Conservation (phyloP, 2,888 invertebrate species). For the Pristionchus entomophagus region DNA sequence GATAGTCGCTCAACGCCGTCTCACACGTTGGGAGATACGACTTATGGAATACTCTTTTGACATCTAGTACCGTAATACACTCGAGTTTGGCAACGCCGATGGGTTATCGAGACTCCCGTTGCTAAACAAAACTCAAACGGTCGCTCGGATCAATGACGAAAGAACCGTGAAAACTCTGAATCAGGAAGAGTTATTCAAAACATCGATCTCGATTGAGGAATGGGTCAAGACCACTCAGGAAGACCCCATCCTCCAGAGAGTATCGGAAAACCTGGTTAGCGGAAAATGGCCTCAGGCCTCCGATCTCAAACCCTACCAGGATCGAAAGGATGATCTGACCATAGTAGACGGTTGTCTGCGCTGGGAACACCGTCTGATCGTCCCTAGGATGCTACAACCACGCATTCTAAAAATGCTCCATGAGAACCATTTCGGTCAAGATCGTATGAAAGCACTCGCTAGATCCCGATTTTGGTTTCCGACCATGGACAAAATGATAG, state of each 20-base stretch:
- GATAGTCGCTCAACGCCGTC: conserved; percentile 57
- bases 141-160: background rate
- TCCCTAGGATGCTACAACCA: background rate
- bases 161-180: background rate
- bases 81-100: conserved; percentile 76
- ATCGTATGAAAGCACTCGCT: conserved; percentile 27
- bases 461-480: conserved; percentile 45
- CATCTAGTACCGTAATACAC: conserved; percentile 76
- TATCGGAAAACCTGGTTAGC: background rate
- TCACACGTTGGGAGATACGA: conserved; percentile 78
- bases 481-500: conserved; percentile 2
- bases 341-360: background rate
- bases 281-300: background rate
- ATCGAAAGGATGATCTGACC: background rate
- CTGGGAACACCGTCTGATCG: conserved; percentile 9
- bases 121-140: background rate
- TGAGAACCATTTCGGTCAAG: conserved; percentile 19
- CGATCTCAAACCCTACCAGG: background rate
- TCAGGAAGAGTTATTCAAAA: background rate
- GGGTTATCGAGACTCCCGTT: conserved; percentile 69
- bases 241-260: background rate
- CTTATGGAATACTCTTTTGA: conserved; percentile 76
- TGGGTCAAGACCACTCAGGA: background rate
- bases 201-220: background rate
- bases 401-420: background rate